Conservation (phyloP, 2,797 vertebrate species). For the Buceros bicornis region DNA sequence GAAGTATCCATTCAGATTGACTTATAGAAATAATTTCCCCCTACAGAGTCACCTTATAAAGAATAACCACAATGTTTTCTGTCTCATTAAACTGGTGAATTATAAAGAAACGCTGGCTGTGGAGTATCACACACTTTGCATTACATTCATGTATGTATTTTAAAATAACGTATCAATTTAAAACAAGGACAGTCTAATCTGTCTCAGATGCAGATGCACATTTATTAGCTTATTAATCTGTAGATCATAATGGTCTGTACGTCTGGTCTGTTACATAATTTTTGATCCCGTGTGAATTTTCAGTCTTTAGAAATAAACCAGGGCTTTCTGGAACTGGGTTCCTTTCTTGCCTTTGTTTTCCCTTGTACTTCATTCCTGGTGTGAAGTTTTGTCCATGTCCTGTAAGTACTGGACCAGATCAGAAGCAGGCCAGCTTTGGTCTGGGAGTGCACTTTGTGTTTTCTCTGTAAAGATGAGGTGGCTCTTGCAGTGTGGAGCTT, state of each 20-base stretch:
- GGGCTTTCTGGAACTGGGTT: constrained; percentile 11
- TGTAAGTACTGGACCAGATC: background rate
- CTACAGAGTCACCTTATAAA: background rate
- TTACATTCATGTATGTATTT: constrained; percentile 4
- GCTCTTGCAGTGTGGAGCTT: background rate
- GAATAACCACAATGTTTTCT: background rate
- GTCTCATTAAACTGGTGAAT: background rate
- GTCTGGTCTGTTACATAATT: background rate
- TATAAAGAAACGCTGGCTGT: background rate
- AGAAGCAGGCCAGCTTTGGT: background rate
- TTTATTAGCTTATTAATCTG: constrained; percentile 38
- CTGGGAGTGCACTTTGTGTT: background rate
- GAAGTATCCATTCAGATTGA: background rate
- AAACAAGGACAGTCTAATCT: background rate
- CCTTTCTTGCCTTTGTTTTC: constrained; percentile 39
- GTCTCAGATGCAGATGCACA: background rate
- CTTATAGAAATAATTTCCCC: background rate
- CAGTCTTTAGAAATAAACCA: constrained; percentile 38
- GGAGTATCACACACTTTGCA: background rate
- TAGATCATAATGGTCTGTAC: constrained; percentile 14
- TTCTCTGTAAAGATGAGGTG: background rate
- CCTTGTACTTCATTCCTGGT: constrained; percentile 51
- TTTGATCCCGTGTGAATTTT: constrained; percentile 33
- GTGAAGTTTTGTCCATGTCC: constrained; percentile 23
- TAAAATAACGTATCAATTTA: constrained; percentile 34